Base-by-base conservation (phyloP, 2,888 invertebrate species). In the Mesorhabditis belari region DNA sequence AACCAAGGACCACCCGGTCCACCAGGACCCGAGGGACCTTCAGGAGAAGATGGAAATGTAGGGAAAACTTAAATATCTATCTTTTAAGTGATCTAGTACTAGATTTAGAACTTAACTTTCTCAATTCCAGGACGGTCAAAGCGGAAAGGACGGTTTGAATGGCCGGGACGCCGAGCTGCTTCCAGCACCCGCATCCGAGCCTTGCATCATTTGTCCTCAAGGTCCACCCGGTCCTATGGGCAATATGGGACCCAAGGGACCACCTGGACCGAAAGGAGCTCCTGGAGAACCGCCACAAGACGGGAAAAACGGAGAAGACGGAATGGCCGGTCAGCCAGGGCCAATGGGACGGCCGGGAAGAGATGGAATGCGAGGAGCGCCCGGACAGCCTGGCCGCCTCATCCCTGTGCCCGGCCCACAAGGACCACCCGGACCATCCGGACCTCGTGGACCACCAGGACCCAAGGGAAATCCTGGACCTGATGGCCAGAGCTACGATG, bases 191-290 rank as follows among this genome's bases (percentile, higher is more conserved):
- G 62, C 70, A 4, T 63, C 60, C 17, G 71, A 72, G 61, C 76
- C 76, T 23, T 76, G 77, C 66, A 71, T 77, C 64, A 75, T 75
- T 61, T 77, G 77, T 66, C 77, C 77, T 44, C 65, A 70, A n/a
- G 77, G 77, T 66, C 72, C 77, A 27, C 66, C 75, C 50, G 77
- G 75, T 60, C 71, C 76, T 44, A 65, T 69, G 63, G 75, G 69
- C 65, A 58, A 65, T 9, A 71, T 69, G 71, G 71, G 73, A 63
- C 73, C 77, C 53, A 74, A 72, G 67, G 79, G 79, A 69, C 73
- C 75, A 49, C 74, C 75, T 59, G 79, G 79, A 65, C 77, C 77
- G 35, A 79, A 79, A 68, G 79, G 79, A 71, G 62, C 69, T 55
- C 62, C 71, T 57, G 74, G 74, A 71, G 72, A 74, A 61, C 69